Percentiles rank a stretch among this genome's conserved stretches.
phyloP scores from a whole-genome alignment of 1,140 invertebrate species.

The Laupala kohalensis region DNA sequence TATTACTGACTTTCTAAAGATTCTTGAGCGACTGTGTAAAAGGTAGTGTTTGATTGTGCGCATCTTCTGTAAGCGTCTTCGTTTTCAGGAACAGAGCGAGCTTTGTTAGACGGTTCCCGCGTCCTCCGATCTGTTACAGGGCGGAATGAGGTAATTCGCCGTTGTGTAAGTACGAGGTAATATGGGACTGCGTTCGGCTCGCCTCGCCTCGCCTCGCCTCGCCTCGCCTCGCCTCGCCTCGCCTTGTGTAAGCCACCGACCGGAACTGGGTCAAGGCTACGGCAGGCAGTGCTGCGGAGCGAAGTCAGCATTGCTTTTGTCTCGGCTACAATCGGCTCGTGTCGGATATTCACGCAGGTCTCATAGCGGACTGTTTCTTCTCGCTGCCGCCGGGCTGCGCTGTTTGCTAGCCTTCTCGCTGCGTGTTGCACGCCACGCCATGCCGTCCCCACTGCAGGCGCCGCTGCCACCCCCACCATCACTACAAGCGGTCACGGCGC shows the following conservation, averaged over 20 bases:
- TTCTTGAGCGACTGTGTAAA: too few relatives aligned
- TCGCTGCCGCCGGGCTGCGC: too few relatives aligned
- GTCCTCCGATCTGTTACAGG: too few relatives aligned
- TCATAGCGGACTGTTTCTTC: too few relatives aligned
- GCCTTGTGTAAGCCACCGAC: neutral
- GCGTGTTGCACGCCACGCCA: neutral
- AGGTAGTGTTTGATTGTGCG: too few relatives aligned
- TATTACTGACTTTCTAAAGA: too few relatives aligned
- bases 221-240: too few relatives aligned
- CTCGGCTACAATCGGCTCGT: neutral
- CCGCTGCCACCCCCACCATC: neutral
- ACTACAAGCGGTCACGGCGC: neutral
- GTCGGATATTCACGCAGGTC: neutral
- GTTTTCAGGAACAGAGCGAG: too few relatives aligned
- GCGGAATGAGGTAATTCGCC: neutral
- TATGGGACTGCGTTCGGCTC: neutral
- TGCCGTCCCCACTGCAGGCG: neutral
- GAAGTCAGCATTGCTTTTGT: neutral
- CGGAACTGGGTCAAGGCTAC: neutral
- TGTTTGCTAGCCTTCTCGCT: neutral
- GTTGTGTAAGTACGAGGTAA: neutral
- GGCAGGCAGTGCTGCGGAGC: neutral
- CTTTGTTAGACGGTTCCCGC: too few relatives aligned
- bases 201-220: neutral
- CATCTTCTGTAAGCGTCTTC: too few relatives aligned